phyloP scores from a whole-genome alignment of 2,113 vertebrate genomes.

The Aleadryas rufinucha region DNA sequence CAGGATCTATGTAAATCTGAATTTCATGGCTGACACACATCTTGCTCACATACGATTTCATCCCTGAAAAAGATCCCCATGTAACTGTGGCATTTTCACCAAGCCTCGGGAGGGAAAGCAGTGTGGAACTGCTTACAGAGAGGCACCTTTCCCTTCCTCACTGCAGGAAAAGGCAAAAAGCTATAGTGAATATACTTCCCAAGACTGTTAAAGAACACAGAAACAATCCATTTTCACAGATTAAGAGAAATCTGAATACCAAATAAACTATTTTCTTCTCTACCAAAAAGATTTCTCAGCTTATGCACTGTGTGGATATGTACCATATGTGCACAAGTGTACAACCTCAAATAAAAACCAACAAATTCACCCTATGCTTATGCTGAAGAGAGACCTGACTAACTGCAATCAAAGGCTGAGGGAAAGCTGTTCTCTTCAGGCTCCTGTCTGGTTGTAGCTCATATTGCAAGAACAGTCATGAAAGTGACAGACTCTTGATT shows the following conservation, averaged over 20 bases:
- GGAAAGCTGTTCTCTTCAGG: background rate
- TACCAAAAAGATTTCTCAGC: background rate
- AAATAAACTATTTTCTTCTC: background rate
- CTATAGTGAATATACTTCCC: background rate
- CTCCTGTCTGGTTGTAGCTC: background rate
- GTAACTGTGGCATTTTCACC: background rate
- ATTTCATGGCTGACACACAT: background rate
- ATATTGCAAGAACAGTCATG: background rate
- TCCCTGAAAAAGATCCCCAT: background rate
- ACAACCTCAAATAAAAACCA: background rate
- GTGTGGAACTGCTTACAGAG: background rate
- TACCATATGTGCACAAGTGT: background rate
- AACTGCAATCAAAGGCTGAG: background rate
- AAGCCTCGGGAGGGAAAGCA: background rate
- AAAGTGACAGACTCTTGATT: background rate
- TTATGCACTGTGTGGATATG: background rate
- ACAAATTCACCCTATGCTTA: background rate
- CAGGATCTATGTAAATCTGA: background rate
- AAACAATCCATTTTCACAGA: background rate
- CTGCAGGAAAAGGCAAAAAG: background rate
- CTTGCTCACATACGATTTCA: background rate
- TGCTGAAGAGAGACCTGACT: background rate
- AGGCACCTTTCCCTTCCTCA: background rate
- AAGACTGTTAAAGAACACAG: background rate
- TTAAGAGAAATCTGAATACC: background rate